Conservation (phyloP, 2,113 vertebrate genomes). For the Chrysemys picta region DNA sequence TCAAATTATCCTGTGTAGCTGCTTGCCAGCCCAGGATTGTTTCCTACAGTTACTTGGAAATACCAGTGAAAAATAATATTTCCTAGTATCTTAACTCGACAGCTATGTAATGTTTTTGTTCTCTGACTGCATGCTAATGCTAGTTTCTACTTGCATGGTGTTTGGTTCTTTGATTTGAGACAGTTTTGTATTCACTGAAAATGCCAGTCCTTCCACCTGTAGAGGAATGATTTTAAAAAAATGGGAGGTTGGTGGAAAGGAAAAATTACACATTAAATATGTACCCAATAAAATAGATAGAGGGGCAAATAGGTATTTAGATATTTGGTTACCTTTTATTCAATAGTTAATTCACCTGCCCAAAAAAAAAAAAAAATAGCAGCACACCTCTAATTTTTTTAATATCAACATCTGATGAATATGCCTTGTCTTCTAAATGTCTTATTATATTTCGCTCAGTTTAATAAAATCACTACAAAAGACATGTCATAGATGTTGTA, state of each 20-base stretch:
- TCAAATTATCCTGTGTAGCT: background rate
- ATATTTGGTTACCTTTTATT: background rate
- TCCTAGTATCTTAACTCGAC: background rate
- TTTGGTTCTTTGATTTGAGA: background rate
- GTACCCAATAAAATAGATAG: background rate
- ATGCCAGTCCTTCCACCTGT: background rate
- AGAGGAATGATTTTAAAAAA: background rate
- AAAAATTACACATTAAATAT: background rate
- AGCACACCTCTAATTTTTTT: background rate
- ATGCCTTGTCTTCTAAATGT: background rate
- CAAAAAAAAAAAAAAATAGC: background rate
- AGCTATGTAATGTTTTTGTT: background rate
- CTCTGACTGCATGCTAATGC: background rate
- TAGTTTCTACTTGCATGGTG: background rate
- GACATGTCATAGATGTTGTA: background rate
- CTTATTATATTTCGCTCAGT: background rate
- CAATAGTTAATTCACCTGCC: background rate
- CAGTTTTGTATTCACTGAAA: background rate
- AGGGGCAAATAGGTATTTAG: background rate
- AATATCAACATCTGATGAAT: background rate
- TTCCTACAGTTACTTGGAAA: rapidly evolving
- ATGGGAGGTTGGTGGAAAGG: background rate
- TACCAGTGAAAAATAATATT: background rate
- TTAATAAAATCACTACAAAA: background rate
- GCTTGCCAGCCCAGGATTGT: background rate